Evolutionary conservation across 2,113 vertebrate genomes (phyloP).

Genomic region (Nothocercus julius): DNA sequence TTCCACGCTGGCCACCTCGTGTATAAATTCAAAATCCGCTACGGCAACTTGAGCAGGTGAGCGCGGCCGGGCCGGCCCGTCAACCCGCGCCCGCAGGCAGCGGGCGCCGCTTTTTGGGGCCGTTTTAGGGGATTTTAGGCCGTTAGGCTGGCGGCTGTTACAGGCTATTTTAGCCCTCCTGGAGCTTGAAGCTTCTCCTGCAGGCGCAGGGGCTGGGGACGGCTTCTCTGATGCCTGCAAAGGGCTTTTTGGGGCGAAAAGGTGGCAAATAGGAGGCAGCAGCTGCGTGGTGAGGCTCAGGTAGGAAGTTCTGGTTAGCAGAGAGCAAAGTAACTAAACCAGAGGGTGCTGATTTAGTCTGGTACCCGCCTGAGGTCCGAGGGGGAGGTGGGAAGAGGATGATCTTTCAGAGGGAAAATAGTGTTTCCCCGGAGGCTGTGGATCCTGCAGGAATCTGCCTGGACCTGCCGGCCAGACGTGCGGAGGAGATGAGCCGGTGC

Average conservation of each 20-base stretch:
- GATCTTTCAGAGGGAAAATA: neutral
- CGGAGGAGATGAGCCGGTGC: neutral
- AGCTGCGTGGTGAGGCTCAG: neutral
- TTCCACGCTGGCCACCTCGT: too few species aligned
- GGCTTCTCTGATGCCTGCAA: neutral
- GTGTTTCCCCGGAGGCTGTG: neutral
- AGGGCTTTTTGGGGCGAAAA: neutral
- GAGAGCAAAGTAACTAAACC: neutral
- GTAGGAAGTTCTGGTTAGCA: neutral
- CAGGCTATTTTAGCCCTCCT: too few species aligned
- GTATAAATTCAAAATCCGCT: too few species aligned
- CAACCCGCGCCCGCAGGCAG: too few species aligned
- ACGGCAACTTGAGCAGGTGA: too few species aligned
- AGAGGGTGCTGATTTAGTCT: neutral
- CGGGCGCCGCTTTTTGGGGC: too few species aligned
- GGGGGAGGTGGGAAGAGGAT: neutral
- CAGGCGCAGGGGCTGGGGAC: neutral
- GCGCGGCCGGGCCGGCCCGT: too few species aligned
- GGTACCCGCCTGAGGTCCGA: neutral
- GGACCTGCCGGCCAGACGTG: neutral
- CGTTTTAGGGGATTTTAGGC: too few species aligned
- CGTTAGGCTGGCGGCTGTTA: too few species aligned
- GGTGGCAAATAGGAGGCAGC: too few species aligned
- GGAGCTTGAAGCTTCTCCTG: neutral
- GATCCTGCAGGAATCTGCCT: neutral